Conservation (phyloP, 1,140 invertebrate genomes). For the Magallana ariakensis region DNA sequence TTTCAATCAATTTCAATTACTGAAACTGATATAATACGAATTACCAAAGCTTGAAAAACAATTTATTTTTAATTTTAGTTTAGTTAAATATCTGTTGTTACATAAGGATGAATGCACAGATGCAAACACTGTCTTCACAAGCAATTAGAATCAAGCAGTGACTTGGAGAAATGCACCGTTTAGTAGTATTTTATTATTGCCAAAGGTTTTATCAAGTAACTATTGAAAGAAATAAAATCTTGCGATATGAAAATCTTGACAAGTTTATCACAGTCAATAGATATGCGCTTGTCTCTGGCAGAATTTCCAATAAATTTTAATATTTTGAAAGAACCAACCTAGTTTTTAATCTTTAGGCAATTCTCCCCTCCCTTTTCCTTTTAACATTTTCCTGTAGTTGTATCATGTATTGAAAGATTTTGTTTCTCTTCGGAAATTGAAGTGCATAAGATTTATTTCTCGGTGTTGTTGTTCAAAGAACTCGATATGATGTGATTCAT, state of each 20-base stretch:
- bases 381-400: neutral
- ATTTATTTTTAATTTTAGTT: neutral
- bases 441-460: too few relatives aligned
- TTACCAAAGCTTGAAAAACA: neutral
- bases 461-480: too few relatives aligned
- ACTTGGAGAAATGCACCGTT: too few relatives aligned
- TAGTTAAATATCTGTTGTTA: too few relatives aligned
- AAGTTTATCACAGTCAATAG: neutral
- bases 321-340: neutral
- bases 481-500: too few relatives aligned
- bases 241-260: slow-evolving; percentile 16
- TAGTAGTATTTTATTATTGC: too few relatives aligned
- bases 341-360: neutral
- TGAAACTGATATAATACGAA: neutral
- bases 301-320: neutral
- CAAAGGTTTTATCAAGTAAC: neutral
- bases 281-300: neutral
- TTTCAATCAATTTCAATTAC: neutral
- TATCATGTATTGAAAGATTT: neutral
- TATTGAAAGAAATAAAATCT: neutral
- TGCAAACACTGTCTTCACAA: too few relatives aligned
- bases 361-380: neutral
- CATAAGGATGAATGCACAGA: too few relatives aligned
- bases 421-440: too few relatives aligned
- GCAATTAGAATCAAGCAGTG: too few relatives aligned